Percentiles rank a stretch among this genome's conserved stretches.
phyloP scores from a whole-genome alignment of 2,113 vertebrate genomes.

The Pygoscelis antarcticus region DNA sequence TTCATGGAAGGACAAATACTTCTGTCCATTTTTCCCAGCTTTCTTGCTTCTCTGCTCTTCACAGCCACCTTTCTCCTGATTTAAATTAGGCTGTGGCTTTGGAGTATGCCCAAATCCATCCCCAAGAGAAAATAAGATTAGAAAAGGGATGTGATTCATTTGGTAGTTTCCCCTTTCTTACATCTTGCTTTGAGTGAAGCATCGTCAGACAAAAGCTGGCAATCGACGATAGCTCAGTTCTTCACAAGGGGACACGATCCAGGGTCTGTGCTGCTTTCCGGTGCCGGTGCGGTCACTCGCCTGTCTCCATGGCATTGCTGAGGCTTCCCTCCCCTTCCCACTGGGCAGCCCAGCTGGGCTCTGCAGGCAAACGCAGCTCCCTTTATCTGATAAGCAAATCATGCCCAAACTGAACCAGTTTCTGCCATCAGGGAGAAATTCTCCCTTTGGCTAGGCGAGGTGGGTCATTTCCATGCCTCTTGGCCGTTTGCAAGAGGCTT shows the following conservation, averaged over 20 bases:
- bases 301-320: background rate
- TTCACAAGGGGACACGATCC: background rate
- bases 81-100: conserved; percentile 64
- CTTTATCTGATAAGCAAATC: background rate
- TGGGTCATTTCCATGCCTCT: background rate
- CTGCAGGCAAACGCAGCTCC: background rate
- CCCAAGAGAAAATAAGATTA: conserved; percentile 64
- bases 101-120: conserved; percentile 48
- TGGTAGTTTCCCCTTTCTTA: conserved; percentile 31
- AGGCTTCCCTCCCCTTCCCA: background rate
- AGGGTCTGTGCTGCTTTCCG: background rate
- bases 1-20: conserved; percentile 43
- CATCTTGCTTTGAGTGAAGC: background rate
- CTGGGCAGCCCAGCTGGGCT: background rate
- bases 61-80: conserved; percentile 59
- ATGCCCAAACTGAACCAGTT: background rate
- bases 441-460: background rate
- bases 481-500: background rate
- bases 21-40: conserved; percentile 20
- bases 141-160: conserved; percentile 69
- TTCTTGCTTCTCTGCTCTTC: background rate
- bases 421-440: background rate
- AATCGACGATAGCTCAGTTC: background rate
- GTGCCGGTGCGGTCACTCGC: rapidly evolving
- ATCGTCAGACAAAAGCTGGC: background rate